Percentiles rank a stretch among this genome's conserved stretches.
phyloP scores from a whole-genome alignment of 53 echinoderm and acorn worm species.

The Arbacia lixula region DNA sequence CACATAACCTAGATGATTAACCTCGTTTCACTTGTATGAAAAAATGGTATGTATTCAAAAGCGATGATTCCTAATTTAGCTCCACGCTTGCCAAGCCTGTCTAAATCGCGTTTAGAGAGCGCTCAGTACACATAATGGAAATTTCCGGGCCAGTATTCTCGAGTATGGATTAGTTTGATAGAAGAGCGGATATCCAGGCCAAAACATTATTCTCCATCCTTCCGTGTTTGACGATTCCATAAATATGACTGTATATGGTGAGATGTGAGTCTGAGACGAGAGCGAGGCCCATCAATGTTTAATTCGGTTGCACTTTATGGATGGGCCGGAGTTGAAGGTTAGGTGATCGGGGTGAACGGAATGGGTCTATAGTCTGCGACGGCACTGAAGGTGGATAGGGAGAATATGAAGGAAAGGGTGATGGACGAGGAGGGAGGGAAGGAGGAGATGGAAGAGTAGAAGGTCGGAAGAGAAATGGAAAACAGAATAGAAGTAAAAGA shows the following conservation, averaged over 20 bases:
- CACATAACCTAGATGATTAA: conserved; percentile 34
- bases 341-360: too few species aligned
- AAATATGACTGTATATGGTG: too few species aligned
- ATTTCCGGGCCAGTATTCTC: neutral
- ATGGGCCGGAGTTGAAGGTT: conserved; percentile 3
- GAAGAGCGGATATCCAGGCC: conserved; percentile 8
- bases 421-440: neutral
- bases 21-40: conserved; percentile 16
- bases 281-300: neutral
- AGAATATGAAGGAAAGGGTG: neutral
- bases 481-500: neutral
- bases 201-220: conserved; percentile 43
- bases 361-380: too few species aligned
- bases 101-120: neutral
- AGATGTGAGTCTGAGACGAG: neutral
- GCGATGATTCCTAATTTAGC: neutral
- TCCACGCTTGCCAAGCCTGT: neutral
- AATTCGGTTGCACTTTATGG: neutral
- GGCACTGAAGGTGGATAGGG: neutral
- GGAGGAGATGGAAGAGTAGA: neutral
- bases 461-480: neutral
- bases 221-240: too few species aligned
- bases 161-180: neutral
- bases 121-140: neutral
- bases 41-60: neutral